Conservation (phyloP, 1,140 invertebrate species). For the Pogonus chalceus region DNA sequence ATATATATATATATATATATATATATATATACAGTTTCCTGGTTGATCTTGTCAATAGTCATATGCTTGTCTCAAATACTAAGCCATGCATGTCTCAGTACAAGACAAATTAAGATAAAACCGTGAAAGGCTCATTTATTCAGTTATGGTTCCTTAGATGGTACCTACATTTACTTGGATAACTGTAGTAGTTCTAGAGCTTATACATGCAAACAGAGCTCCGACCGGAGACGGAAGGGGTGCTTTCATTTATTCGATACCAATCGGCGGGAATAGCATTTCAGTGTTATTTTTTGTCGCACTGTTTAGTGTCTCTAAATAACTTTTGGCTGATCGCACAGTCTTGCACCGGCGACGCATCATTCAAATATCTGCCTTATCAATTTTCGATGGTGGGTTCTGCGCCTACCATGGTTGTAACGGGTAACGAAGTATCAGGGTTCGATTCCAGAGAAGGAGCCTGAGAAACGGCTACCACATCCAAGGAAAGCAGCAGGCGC, state of each 20-base stretch:
- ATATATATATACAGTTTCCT: too few species aligned
- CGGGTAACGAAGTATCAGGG: conserved; percentile 66
- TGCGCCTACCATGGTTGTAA: conserved; percentile 69
- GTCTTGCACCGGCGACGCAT: conserved; percentile 64
- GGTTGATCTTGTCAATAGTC: too few species aligned
- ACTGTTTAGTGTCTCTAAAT: conserved; percentile 65
- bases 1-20: too few species aligned
- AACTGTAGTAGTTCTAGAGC: conserved; percentile 83
- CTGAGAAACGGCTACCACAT: conserved; percentile 88
- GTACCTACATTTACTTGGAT: conserved; percentile 66
- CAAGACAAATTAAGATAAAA: conserved; percentile 58
- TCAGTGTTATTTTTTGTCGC: conserved; percentile 32
- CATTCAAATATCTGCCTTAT: conserved; percentile 84
- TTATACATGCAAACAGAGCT: conserved; percentile 69
- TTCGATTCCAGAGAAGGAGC: conserved; percentile 69
- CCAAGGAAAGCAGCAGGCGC: conserved; percentile 33
- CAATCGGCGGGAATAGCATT: conserved; percentile 29
- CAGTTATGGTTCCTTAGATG: conserved; percentile 64
- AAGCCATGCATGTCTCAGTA: conserved; percentile 71
- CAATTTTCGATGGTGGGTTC: conserved; percentile 72
- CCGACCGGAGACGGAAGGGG: conserved; percentile 54
- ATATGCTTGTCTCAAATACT: conserved; percentile 72
- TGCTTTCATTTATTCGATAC: conserved; percentile 67
- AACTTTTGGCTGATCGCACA: conserved; percentile 67
- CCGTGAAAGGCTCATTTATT: conserved; percentile 73